These are phyloP conservation scores for Coecobrya sp. DNA, from an alignment of 2,888 invertebrate species.

Conservation along the genomic window DNA sequence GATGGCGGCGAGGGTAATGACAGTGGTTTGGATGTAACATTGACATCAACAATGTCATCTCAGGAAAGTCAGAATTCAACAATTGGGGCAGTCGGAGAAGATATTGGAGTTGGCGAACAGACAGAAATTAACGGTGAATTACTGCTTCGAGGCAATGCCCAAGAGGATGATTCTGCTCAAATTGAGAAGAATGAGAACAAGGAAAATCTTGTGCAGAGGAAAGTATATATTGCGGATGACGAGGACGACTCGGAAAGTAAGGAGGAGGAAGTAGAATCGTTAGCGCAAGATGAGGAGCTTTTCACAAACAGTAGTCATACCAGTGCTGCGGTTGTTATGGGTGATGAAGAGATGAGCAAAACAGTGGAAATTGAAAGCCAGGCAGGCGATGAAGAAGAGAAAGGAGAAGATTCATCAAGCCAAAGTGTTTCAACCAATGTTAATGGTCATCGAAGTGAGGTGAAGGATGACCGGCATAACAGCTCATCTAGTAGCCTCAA, in stretches of 20 bases:
- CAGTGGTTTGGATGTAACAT: background rate
- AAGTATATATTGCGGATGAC: conserved; percentile 4
- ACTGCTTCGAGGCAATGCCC: background rate
- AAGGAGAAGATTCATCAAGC: background rate
- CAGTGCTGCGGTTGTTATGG: background rate
- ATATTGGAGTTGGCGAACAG: background rate
- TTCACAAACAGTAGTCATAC: background rate
- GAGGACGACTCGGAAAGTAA: background rate
- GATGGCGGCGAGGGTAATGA: background rate
- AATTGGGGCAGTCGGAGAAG: background rate
- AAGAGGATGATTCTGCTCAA: background rate
- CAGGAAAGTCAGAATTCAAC: conserved; percentile 12
- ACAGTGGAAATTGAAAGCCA: background rate
- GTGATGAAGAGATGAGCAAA: background rate
- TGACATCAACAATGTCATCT: background rate
- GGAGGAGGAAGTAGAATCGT: background rate
- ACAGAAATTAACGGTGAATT: background rate
- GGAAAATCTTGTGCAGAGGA: background rate
- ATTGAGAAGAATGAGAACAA: conserved; percentile 35
- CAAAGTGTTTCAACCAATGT: background rate
- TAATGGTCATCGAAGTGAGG: conserved; percentile 31
- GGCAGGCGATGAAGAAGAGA: background rate
- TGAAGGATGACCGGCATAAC: conserved; percentile 62
- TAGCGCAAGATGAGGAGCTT: conserved; percentile 20
- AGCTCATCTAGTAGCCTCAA: conserved; percentile 51